Conservation (phyloP, 2,888 invertebrate species). For the Phragmatobia fuliginosa region DNA sequence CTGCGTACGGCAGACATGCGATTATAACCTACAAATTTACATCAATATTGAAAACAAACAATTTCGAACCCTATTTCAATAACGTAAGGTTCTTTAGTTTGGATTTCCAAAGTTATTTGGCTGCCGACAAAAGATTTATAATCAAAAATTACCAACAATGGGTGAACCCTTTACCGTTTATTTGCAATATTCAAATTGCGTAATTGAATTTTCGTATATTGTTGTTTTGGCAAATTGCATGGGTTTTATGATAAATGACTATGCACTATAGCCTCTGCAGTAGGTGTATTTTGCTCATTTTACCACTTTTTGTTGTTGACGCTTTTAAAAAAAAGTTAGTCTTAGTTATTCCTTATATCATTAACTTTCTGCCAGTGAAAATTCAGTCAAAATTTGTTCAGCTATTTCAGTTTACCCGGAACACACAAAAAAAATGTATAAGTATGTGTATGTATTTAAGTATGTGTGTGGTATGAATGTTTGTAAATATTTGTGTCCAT, state of each 20-base stretch:
- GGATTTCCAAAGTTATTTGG: conserved; percentile 25
- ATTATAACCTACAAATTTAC: conserved; percentile 51
- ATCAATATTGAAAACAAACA: conserved; percentile 7
- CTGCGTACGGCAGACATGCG: conserved; percentile 51
- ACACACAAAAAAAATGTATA: too few relatives aligned
- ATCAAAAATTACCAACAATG: conserved; percentile 57
- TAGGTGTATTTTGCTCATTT: too few relatives aligned
- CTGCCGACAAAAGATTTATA: conserved; percentile 60
- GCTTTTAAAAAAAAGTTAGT: too few relatives aligned
- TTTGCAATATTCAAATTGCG: conserved; percentile 49
- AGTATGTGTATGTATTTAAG: too few relatives aligned
- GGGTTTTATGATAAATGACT: background rate
- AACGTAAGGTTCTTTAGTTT: conserved; percentile 23
- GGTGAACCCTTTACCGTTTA: conserved; percentile 45
- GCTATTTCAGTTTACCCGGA: too few relatives aligned
- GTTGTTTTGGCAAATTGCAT: conserved; percentile 10
- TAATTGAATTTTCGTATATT: conserved; percentile 49
- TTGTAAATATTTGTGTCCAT: too few relatives aligned
- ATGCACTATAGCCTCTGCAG: background rate
- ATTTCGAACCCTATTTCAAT: conserved; percentile 31
- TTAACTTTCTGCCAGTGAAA: too few relatives aligned
- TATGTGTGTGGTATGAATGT: too few relatives aligned
- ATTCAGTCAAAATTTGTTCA: too few relatives aligned
- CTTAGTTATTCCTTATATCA: too few relatives aligned
- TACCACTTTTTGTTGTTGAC: too few relatives aligned